These are phyloP conservation scores for Podilymbus podiceps DNA, from an alignment of 2,113 vertebrate species.

Conservation along the genomic window DNA sequence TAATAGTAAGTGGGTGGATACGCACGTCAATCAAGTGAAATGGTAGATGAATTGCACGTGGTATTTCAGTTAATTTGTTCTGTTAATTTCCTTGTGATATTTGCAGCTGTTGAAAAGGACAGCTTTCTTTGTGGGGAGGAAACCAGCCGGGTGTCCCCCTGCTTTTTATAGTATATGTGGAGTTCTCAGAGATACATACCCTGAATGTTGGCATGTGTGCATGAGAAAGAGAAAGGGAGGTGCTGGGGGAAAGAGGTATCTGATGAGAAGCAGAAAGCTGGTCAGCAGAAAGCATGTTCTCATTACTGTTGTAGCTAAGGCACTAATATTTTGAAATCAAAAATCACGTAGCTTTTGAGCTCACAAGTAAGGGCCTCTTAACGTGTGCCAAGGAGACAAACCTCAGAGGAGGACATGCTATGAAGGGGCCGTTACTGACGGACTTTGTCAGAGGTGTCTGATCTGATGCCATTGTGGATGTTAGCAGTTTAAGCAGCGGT, in stretches of 20 bases:
- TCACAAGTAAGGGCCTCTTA: background rate
- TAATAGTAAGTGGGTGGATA: conserved; percentile 17
- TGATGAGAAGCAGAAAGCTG: background rate
- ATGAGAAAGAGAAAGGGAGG: background rate
- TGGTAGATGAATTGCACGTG: background rate
- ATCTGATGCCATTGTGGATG: fast-evolving
- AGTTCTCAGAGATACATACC: background rate
- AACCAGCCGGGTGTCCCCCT: fast-evolving
- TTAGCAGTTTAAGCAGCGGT: background rate
- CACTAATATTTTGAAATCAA: background rate
- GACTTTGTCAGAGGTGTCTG: background rate
- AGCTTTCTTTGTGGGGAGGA: background rate
- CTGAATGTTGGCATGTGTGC: background rate
- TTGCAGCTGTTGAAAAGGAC: background rate
- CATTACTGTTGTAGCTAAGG: background rate
- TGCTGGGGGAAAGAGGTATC: background rate
- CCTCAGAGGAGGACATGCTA: background rate
- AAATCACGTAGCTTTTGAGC: background rate
- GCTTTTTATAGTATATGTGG: background rate
- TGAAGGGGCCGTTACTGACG: background rate
- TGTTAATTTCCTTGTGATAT: conserved; percentile 1
- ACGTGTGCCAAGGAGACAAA: background rate
- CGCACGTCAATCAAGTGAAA: background rate
- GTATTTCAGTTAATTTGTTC: background rate
- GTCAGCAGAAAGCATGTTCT: background rate